Percentiles rank a stretch among this genome's conserved stretches.
Evolutionary conservation across 1,140 invertebrate genomes (phyloP).

Genomic region (Scaptomyza hsui): DNA sequence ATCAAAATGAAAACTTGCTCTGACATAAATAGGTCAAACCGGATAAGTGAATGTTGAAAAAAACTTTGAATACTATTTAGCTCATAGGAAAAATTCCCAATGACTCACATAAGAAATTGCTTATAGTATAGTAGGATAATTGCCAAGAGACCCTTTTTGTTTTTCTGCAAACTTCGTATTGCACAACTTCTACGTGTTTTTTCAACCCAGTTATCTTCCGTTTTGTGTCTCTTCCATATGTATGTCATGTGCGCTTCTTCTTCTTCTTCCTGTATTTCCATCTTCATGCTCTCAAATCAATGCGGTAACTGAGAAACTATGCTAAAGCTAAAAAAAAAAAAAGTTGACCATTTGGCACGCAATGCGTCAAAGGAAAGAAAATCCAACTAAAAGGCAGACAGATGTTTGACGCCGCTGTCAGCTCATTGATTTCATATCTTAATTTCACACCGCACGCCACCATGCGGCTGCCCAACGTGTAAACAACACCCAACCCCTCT

Average conservation of each 20-base stretch:
- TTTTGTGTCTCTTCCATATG: background rate
- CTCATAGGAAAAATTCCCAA: background rate
- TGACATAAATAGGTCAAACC: slow-evolving; percentile 31
- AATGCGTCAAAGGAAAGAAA: slow-evolving; percentile 3
- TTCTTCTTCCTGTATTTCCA: background rate
- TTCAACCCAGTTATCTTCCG: background rate
- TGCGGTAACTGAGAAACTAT: slow-evolving; percentile 2
- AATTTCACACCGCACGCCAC: slow-evolving; percentile 28
- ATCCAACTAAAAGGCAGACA: background rate
- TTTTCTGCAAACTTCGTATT: slow-evolving; percentile 11
- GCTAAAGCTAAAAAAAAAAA: background rate
- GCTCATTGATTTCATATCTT: slow-evolving; percentile 65
- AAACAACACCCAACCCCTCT: slow-evolving; percentile 7
- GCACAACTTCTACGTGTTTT: slow-evolving; percentile 19
- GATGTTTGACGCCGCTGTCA: slow-evolving; percentile 15
- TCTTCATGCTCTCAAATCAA: slow-evolving; percentile 23
- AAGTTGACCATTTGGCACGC: background rate
- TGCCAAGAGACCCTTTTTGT: background rate
- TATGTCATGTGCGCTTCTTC: background rate
- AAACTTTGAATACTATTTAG: background rate
- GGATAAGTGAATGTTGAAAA: background rate
- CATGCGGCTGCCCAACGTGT: background rate
- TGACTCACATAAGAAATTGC: no score
- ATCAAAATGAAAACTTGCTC: slow-evolving; percentile 20
- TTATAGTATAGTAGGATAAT: slow-evolving; percentile 15